Evolutionary conservation across 2,888 invertebrate species (phyloP).

Genomic region (Machimus rusticus): DNA sequence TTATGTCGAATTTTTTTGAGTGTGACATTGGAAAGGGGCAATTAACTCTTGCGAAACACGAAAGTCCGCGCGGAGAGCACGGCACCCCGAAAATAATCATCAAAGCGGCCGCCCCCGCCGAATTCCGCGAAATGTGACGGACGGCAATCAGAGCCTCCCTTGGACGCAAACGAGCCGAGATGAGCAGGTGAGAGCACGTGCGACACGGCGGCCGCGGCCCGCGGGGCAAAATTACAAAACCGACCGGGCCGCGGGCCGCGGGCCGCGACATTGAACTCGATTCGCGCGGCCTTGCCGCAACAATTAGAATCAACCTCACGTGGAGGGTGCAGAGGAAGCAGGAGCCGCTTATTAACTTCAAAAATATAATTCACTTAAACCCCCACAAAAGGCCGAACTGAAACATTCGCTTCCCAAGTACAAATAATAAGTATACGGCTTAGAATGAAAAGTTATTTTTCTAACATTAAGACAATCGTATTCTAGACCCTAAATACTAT

Average conservation of each 20-base stretch:
- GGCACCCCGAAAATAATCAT: not conserved
- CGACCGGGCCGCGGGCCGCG: not conserved
- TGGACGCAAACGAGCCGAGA: not conserved
- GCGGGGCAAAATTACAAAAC: not conserved
- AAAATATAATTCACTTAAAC: too few species aligned
- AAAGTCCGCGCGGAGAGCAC: not conserved
- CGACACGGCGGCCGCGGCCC: not conserved
- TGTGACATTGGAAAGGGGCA: constrained; percentile 26
- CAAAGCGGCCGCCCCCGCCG: not conserved
- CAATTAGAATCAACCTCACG: not conserved
- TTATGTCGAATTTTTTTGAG: not conserved
- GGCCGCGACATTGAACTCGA: not conserved
- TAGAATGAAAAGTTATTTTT: too few species aligned
- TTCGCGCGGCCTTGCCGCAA: not conserved
- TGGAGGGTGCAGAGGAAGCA: too few species aligned
- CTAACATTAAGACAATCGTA: too few species aligned
- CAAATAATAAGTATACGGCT: too few species aligned
- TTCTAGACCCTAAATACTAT: too few species aligned
- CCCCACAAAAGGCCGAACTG: too few species aligned
- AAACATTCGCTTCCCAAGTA: too few species aligned
- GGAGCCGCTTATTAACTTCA: too few species aligned
- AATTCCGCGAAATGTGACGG: not conserved
- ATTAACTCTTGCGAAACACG: constrained; percentile 3
- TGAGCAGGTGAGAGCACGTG: not conserved
- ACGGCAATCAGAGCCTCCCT: not conserved